Conservation (phyloP, 1,140 invertebrate genomes). For the Delia radicum region DNA sequence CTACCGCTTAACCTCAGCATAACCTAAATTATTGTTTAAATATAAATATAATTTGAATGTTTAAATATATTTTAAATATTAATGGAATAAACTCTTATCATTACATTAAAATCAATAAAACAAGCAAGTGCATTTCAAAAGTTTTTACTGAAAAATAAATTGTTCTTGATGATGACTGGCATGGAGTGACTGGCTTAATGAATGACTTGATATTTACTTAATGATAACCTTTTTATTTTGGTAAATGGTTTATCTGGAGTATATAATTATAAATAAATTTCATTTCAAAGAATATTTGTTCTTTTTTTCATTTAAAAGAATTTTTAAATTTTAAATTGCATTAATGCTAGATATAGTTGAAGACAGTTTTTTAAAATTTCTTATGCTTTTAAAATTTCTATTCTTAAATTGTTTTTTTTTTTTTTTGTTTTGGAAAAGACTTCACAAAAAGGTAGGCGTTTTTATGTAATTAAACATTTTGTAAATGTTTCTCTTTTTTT, state of each 20-base stretch:
- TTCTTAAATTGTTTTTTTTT: too few relatives aligned
- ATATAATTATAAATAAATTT: too few relatives aligned
- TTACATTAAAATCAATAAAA: neutral
- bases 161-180: neutral
- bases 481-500: too few relatives aligned
- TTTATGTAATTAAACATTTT: conserved; percentile 1
- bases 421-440: neutral
- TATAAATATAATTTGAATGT: neutral
- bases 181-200: neutral
- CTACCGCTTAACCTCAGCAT: neutral
- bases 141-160: neutral
- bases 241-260: neutral
- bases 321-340: neutral
- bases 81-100: neutral
- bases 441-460: neutral
- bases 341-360: too few relatives aligned
- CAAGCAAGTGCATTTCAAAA: neutral
- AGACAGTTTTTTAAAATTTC: too few relatives aligned
- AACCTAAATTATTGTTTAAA: neutral
- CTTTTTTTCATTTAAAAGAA: neutral
- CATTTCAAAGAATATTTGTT: too few relatives aligned
- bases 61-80: neutral
- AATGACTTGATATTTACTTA: neutral
- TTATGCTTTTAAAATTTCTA: too few relatives aligned
- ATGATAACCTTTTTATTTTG: neutral